Evolutionary conservation across 2,113 vertebrate genomes (phyloP).

Genomic region (Egretta garzetta): DNA sequence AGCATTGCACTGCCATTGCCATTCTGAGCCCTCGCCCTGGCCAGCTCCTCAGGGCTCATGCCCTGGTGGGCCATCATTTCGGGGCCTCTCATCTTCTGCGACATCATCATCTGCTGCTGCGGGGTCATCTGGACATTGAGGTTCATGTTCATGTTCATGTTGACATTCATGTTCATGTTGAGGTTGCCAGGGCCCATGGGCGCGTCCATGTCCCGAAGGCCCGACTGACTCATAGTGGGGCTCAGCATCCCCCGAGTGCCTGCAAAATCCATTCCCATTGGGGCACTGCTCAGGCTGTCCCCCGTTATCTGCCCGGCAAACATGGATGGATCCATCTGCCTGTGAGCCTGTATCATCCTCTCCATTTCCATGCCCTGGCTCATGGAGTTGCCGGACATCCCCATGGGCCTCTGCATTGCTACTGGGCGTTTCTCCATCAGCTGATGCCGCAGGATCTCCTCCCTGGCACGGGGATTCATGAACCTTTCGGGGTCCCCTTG

Average conservation of each 20-base stretch:
- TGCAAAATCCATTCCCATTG: conserved; percentile 87
- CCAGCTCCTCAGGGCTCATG: conserved; percentile 85
- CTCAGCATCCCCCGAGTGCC: conserved; percentile 86
- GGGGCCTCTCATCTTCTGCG: conserved; percentile 87
- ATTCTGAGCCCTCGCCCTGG: conserved; percentile 85
- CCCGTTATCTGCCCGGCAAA: conserved; percentile 76
- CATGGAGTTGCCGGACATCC: conserved; percentile 73
- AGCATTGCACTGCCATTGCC: conserved; percentile 74
- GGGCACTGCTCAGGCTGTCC: conserved; percentile 65
- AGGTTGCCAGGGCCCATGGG: conserved; percentile 83
- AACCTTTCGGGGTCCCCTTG: conserved; percentile 88
- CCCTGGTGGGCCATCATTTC: conserved; percentile 78
- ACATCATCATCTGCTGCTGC: conserved; percentile 88
- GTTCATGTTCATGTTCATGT: conserved; percentile 88
- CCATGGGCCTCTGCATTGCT: conserved; percentile 81
- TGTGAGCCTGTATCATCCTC: conserved; percentile 82
- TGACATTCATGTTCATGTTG: conserved; percentile 87
- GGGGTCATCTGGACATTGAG: conserved; percentile 88
- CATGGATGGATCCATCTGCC: conserved; percentile 81
- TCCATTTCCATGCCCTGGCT: conserved; percentile 88
- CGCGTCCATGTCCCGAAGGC: conserved; percentile 87
- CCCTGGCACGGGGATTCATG: conserved; percentile 82
- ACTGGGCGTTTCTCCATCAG: conserved; percentile 87
- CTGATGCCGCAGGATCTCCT: conserved; percentile 92
- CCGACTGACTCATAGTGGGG: conserved; percentile 82